Conservation (phyloP, 2,113 vertebrate species). For the Telmatochromis sp. region DNA sequence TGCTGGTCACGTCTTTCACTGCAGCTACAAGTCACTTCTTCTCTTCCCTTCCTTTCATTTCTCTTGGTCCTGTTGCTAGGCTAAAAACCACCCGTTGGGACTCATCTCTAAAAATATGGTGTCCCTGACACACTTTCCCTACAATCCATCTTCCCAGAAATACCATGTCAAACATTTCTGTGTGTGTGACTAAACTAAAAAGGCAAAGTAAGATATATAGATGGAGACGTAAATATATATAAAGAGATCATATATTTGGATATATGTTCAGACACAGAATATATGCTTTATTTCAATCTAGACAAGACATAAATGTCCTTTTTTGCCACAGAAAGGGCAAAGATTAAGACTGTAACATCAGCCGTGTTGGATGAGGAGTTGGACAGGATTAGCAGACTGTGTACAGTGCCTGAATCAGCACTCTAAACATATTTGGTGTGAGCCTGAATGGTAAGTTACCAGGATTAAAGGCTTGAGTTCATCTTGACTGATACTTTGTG, state of each 20-base stretch:
- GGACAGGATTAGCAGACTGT: neutral
- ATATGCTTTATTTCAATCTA: neutral
- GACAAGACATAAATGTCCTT: neutral
- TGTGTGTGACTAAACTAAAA: slow-evolving; percentile 19
- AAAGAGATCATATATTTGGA: neutral
- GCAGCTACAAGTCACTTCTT: neutral
- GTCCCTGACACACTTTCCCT: slow-evolving; percentile 74
- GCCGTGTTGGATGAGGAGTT: neutral
- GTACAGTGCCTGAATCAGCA: neutral
- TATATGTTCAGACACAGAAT: neutral
- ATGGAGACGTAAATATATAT: neutral
- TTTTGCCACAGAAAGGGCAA: neutral
- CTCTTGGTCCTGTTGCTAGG: slow-evolving; percentile 58
- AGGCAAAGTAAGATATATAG: neutral
- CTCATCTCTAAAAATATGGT: slow-evolving; percentile 69
- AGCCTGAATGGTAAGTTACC: neutral
- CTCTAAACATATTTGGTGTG: neutral
- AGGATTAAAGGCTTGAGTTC: neutral
- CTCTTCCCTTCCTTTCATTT: slow-evolving; percentile 16
- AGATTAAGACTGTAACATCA: neutral
- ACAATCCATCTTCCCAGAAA: slow-evolving; percentile 47
- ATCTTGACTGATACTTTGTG: neutral
- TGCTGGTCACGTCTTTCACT: neutral
- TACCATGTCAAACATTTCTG: slow-evolving; percentile 40
- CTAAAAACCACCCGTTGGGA: slow-evolving; percentile 61